Percentiles rank a stretch among this genome's conserved stretches.
phyloP scores from a whole-genome alignment of 2,113 vertebrate species.

The Elephas maximus region DNA sequence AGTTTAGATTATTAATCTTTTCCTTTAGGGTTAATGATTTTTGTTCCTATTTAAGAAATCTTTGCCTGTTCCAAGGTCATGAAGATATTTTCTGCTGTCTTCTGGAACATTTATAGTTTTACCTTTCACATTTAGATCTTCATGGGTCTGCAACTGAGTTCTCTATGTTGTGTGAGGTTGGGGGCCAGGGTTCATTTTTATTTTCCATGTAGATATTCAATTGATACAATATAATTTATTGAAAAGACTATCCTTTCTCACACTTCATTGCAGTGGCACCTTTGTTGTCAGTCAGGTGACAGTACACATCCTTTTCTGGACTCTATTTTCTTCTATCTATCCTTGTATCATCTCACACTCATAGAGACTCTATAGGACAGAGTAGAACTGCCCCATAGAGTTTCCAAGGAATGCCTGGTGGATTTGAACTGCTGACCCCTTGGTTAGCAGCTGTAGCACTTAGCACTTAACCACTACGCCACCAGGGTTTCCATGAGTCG shows the following conservation, averaged over 20 bases:
- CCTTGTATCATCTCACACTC: no score
- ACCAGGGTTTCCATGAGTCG: no score
- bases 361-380: no score
- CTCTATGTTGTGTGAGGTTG: background rate
- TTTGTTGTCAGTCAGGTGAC: background rate
- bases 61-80: background rate
- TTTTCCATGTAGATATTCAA: background rate
- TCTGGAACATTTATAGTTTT: background rate
- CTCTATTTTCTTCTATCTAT: background rate
- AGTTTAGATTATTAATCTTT: background rate
- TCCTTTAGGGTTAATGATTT: slow-evolving; percentile 5
- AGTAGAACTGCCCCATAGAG: no score
- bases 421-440: no score
- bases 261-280: background rate
- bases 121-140: background rate
- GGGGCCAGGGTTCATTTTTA: background rate
- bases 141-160: background rate
- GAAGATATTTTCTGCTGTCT: background rate
- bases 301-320: background rate
- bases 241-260: background rate
- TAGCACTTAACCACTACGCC: no score
- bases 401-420: no score
- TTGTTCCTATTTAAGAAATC: background rate
- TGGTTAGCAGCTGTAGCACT: no score
- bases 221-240: background rate